phyloP scores from a whole-genome alignment of 2,888 invertebrate genomes.

The Watsonalla binaria region DNA sequence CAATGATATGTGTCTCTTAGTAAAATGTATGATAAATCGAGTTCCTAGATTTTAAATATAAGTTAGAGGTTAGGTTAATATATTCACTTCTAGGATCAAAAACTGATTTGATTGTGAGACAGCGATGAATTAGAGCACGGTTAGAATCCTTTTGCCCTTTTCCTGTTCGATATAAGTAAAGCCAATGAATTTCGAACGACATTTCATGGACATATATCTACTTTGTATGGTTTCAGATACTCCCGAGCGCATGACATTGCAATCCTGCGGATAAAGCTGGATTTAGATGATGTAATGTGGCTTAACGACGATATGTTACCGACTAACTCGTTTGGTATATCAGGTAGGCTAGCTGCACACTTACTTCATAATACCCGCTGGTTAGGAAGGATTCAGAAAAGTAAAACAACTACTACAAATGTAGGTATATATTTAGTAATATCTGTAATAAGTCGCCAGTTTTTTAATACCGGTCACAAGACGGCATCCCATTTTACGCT shows the following conservation, averaged over 20 bases:
- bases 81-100: no score
- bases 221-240: conserved; percentile 46
- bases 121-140: neutral
- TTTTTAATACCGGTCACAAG: no score
- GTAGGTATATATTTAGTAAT: no score
- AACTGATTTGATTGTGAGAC: neutral
- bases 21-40: no score
- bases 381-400: no score
- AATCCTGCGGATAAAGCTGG: conserved; percentile 43
- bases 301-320: conserved; percentile 45
- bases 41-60: no score
- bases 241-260: conserved; percentile 66
- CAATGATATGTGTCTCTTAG: no score
- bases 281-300: conserved; percentile 39
- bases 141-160: neutral
- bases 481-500: no score
- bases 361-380: neutral
- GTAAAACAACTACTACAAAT: no score
- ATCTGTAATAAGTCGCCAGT: no score
- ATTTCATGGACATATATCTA: neutral
- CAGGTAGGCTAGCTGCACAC: conserved; percentile 39
- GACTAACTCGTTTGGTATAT: conserved; percentile 53
- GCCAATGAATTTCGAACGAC: neutral
- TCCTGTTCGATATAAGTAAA: neutral
- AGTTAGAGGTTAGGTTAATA: no score